A percentile compares a stretch with the other conserved stretches of the same genome.
Evolutionary conservation across 2,797 vertebrate genomes (phyloP).

Genomic region (Heterohyrax brucei): DNA sequence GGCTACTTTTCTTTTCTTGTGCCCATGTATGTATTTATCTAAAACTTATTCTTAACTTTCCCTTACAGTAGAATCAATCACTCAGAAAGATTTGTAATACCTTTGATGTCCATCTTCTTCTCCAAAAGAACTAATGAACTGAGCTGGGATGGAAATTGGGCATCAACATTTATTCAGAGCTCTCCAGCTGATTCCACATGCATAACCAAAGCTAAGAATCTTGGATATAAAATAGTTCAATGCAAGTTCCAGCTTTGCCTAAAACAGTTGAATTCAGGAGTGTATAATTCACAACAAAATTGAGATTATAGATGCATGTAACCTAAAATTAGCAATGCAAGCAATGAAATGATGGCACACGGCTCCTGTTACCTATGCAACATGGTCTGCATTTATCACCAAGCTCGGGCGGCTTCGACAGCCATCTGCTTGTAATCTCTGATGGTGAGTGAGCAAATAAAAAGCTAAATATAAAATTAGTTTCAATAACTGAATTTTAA

Average conservation of each 20-base stretch:
- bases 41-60: neutral
- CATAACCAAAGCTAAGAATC: slow-evolving; percentile 22
- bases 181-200: slow-evolving; percentile 26
- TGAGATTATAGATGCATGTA: slow-evolving; percentile 1
- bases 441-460: neutral
- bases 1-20: neutral
- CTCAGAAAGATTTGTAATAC: neutral
- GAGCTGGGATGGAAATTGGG: neutral
- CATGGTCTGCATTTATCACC: neutral
- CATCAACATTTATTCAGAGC: neutral
- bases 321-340: slow-evolving; percentile 34
- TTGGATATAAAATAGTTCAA: slow-evolving; percentile 30
- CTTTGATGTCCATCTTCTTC: neutral
- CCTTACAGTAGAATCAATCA: neutral
- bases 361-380: neutral
- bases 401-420: neutral
- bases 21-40: neutral
- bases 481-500: slow-evolving; percentile 60
- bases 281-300: slow-evolving; percentile 46
- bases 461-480: slow-evolving; percentile 21
- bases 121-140: neutral
- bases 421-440: neutral
- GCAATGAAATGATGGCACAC: neutral
- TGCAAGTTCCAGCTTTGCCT: neutral
- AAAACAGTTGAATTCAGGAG: neutral